Base-by-base conservation (phyloP, 2,797 vertebrate genomes). In the Cuculus canorus region DNA sequence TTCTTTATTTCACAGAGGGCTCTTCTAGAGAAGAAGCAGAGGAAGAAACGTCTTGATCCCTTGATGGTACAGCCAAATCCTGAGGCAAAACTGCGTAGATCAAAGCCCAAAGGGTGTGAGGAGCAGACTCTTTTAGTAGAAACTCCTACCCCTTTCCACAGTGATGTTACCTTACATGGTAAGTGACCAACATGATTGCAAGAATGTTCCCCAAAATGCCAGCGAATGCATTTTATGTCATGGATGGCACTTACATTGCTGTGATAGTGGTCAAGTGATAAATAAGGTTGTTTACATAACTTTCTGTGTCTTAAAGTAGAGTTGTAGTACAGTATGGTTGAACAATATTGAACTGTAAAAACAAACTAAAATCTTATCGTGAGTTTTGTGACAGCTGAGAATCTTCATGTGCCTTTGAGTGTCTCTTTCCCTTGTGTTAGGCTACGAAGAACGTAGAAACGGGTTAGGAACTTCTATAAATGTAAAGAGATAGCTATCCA, bases 41-140 rank as follows among this genome's bases (percentile, higher is more conserved):
- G 98, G 63, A 98, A 98, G 95, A 99, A 99, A 71, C 98, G 99
- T 3, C 98, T 99, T 54, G 99, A 99, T 81, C 98, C 98, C 0
- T 97, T 99, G 83, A 99, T 99, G 99, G 99, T 99, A 2, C 99
- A 99, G 88, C 99, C 99, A 48, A 99, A 99, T 96, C 98, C 98
- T 1, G 99, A 99, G 95, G 97, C 97, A 43, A 98, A 98, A 75
- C 97, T 98, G 2, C 97, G 97, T 5, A 98, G 98, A 32, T 94
- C 98, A 48, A 98, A 98, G 91, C 97, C 98, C 7, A 98, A 98
- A 76, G 97, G 96, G 3, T 97, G 97, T 0, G 99, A 99, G 84
- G 99, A 99, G 65, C 99, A 99, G 81, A 98, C 98, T 7, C 99
- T 98, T 2, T 97, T 99, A 92, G 98, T 99, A 14, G 98, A 98